Conservation (phyloP, 2,888 invertebrate genomes). For the Zhuqinia jingwanae region DNA sequence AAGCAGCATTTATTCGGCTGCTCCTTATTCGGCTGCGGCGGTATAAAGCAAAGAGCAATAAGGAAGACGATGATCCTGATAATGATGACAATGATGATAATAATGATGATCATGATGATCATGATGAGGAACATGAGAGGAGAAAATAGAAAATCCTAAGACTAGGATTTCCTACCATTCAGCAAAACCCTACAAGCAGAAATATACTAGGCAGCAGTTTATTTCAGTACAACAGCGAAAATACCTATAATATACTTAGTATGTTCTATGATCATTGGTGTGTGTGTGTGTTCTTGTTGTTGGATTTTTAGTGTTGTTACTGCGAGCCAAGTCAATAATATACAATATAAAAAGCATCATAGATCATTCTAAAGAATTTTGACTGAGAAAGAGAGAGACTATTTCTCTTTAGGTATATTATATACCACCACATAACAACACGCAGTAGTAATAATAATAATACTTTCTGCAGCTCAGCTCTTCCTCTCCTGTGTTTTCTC, state of each 20-base stretch:
- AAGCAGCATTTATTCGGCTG: too few relatives aligned
- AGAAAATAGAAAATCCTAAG: slow-evolving; percentile 50
- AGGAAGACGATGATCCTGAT: background rate
- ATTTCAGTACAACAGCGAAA: slow-evolving; percentile 11
- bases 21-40: background rate
- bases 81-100: slow-evolving; percentile 8
- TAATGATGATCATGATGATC: background rate
- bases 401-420: background rate
- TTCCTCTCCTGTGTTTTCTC: background rate
- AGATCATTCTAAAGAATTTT: slow-evolving; percentile 28
- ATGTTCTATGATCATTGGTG: background rate
- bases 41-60: background rate
- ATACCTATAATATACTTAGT: background rate
- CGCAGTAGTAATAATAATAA: background rate
- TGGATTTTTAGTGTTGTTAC: too few relatives aligned
- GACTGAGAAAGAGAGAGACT: background rate
- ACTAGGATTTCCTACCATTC: background rate
- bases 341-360: slow-evolving; percentile 39
- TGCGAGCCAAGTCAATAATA: slow-evolving; percentile 16
- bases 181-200: background rate
- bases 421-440: background rate
- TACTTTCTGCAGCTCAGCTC: too few relatives aligned
- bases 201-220: slow-evolving; percentile 3
- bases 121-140: background rate
- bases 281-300: background rate